Conservation (phyloP, 2,888 invertebrate genomes). For the Yponomeuta evonymella region DNA sequence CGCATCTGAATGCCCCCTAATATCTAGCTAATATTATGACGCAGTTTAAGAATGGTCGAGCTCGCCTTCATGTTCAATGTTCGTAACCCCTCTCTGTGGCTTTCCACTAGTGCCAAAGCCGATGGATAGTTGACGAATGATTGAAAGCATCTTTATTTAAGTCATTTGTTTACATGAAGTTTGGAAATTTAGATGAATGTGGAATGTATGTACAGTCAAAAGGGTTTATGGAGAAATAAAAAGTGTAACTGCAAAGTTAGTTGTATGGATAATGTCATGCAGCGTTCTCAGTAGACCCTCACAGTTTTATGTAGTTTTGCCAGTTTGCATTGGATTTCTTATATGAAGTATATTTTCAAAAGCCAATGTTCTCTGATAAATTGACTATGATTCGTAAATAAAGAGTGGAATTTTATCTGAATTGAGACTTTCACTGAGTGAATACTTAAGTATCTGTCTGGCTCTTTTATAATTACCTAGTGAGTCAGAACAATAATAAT, state of each 20-base stretch:
- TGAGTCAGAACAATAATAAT: no score
- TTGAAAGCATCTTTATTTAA: no score
- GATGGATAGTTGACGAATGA: no score
- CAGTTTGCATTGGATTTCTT: background rate
- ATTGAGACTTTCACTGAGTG: no score
- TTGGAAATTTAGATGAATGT: background rate
- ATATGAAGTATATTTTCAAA: background rate
- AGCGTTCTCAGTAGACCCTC: background rate
- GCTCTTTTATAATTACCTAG: no score
- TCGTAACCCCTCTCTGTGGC: background rate
- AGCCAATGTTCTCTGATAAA: no score
- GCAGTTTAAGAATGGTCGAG: background rate
- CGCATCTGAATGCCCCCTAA: constrained; percentile 28
- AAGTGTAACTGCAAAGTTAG: no score
- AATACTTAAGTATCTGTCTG: no score
- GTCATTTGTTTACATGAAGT: no score
- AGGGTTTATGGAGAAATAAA: background rate
- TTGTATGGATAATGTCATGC: background rate
- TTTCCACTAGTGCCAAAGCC: constrained; percentile 1
- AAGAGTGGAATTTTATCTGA: no score
- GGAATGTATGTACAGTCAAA: background rate
- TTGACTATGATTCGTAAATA: background rate
- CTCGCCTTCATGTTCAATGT: background rate
- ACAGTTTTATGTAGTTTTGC: background rate
- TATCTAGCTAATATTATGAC: background rate